These are phyloP conservation scores for Laupala kohalensis DNA, from an alignment of 1,140 invertebrate genomes.

Conservation along the genomic window DNA sequence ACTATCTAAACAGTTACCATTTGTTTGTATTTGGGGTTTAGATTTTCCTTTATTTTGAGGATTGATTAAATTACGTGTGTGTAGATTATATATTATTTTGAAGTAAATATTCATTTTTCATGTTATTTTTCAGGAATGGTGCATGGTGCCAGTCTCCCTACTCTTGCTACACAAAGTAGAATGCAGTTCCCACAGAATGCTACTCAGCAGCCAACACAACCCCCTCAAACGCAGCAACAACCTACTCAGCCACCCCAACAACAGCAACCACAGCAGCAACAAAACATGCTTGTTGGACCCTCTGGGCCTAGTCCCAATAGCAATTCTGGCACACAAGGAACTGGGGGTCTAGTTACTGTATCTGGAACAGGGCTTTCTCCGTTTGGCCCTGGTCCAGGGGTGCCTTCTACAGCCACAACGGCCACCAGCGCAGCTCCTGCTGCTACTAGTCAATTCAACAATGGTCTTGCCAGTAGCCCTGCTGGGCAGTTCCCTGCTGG, in stretches of 20 bases:
- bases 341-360: slow-evolving; percentile 8
- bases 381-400: slow-evolving; percentile 8
- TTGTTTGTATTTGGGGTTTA: too few species aligned
- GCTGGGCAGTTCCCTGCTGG: neutral
- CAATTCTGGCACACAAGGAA: slow-evolving; percentile 6
- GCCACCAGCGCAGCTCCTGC: neutral
- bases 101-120: neutral
- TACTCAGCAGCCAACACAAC: slow-evolving; percentile 8
- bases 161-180: slow-evolving; percentile 5
- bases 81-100: neutral
- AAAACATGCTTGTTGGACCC: slow-evolving; percentile 10
- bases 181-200: slow-evolving; percentile 13
- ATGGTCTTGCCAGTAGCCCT: neutral
- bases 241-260: neutral
- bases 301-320: slow-evolving; percentile 15
- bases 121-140: slow-evolving; percentile 8
- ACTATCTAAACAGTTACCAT: too few species aligned
- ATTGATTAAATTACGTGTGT: neutral
- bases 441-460: neutral
- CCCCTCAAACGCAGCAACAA: slow-evolving; percentile 18
- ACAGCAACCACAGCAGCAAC: slow-evolving; percentile 17
- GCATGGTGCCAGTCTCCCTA: slow-evolving; percentile 7
- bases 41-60: too few species aligned
- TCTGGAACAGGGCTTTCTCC: slow-evolving; percentile 15
- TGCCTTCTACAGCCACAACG: neutral